Conservation (phyloP, 2,797 vertebrate species). For the Lutjanus argentimaculatus region DNA sequence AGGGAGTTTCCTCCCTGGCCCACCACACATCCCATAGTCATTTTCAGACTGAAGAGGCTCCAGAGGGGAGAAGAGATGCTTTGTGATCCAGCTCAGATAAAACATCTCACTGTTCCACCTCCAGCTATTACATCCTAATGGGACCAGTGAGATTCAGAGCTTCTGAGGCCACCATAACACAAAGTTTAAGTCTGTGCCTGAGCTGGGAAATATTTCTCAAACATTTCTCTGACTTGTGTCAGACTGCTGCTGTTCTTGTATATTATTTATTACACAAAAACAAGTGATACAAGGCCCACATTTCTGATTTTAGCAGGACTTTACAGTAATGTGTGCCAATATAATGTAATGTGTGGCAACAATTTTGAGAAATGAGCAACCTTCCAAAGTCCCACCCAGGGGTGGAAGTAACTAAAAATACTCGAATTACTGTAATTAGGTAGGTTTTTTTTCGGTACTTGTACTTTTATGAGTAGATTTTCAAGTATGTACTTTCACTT, state of each 20-base stretch:
- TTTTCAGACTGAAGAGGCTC: constrained; percentile 62
- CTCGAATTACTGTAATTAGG: too few species aligned
- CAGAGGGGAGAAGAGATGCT: constrained; percentile 43
- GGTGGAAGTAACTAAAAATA: too few species aligned
- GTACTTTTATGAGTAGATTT: too few species aligned
- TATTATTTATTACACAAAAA: neutral
- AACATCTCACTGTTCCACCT: constrained; percentile 48
- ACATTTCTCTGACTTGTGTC: neutral
- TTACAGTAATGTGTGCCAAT: too few species aligned
- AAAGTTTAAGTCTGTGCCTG: neutral
- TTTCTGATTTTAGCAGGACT: too few species aligned
- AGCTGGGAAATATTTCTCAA: neutral
- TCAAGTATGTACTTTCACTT: too few species aligned
- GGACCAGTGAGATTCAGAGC: constrained; percentile 5
- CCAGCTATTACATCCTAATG: constrained; percentile 20
- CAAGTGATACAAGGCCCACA: neutral
- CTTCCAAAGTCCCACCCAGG: too few species aligned
- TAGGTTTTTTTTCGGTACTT: too few species aligned
- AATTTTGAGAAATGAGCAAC: too few species aligned
- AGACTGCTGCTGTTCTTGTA: too few species aligned
- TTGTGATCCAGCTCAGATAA: constrained; percentile 56
- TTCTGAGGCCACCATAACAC: neutral
- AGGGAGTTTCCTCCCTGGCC: constrained; percentile 77
- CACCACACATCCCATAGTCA: constrained; percentile 69
- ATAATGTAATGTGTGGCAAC: too few species aligned